Evolutionary conservation across 2,113 vertebrate species (phyloP).

Genomic region (Macquaria ambigua): DNA sequence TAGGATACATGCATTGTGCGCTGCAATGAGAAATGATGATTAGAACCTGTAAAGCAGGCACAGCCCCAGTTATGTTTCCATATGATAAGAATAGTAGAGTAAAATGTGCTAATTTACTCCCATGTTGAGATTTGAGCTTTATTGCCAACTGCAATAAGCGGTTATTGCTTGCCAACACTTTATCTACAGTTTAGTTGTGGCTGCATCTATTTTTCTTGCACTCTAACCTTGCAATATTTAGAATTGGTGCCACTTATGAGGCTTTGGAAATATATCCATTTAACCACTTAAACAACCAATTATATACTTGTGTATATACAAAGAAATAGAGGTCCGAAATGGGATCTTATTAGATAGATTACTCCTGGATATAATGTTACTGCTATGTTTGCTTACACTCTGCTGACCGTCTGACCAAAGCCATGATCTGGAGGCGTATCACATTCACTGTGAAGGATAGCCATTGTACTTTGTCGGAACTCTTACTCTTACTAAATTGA

Average conservation of each 20-base stretch:
- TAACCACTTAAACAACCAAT: not conserved
- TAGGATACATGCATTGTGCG: not conserved
- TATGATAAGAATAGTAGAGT: not conserved
- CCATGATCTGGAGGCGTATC: constrained; percentile 7
- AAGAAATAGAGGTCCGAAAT: not conserved
- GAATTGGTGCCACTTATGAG: not conserved
- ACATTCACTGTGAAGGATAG: constrained; percentile 32
- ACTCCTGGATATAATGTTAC: not conserved
- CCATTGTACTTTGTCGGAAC: constrained; percentile 25
- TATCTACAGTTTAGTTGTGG: not conserved
- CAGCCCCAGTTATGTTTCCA: not conserved
- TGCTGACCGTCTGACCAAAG: constrained; percentile 3
- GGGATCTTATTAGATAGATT: not conserved
- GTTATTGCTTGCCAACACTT: no score
- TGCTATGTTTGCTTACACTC: not conserved
- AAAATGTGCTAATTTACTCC: not conserved
- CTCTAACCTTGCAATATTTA: not conserved
- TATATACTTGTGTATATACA: not conserved
- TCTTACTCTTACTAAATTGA: constrained; percentile 44
- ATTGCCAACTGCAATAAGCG: not conserved
- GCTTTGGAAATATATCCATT: not conserved
- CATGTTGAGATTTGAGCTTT: no score
- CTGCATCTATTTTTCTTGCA: not conserved
- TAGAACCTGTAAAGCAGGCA: not conserved
- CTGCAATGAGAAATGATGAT: not conserved